Base-by-base conservation (phyloP, 2,888 invertebrate genomes). In the Drosophila suboccidentalis region DNA sequence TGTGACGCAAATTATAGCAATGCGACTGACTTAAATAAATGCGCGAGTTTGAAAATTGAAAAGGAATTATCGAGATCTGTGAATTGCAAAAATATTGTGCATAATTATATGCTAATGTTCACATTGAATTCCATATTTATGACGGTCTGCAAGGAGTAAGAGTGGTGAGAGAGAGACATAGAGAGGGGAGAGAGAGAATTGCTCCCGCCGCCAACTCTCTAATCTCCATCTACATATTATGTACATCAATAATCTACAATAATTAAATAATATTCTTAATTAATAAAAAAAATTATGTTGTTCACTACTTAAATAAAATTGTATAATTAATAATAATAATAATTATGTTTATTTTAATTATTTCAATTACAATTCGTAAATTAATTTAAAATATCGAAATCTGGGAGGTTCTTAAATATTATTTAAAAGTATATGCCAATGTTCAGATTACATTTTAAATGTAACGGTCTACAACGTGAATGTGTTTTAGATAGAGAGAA, bases 41-140 rank as follows among this genome's bases (percentile, higher is more conserved):
- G 86, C 89, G 90, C 86, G n/a, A 82, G 71, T 87, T 89, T 76
- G 59, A 55, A 89, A 89, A 89, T 87, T 85, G 88, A 88, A 89
- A 82, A 67, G 84, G 69, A 84, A 85, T 88, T 82, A 57, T 50
- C 50, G n/a, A 22, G 50, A 50, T 50, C 50, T 34, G 50, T 11
- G 13, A 34, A 47, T 57, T 46, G 46, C 67, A 78, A 71, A 84
- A 83, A 89, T 84, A 84, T 84, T 87, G 65, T 87, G 81, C 87
- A 83, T 86, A 86, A 89, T 86, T 86, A 86, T 85, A 86, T 85
- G 86, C 90, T 89, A 82, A 80, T 82, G 60, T 49, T 63, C 47
- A 39, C 32, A 66, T 51, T 78, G 78, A 82, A 69, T 71, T 78
- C 68, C 68, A 63, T 19, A 64, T 73, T 73, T 74, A 73, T 74